These are phyloP conservation scores for Plestiodon gilberti DNA, from an alignment of 2,113 vertebrate genomes.

Conservation along the genomic window DNA sequence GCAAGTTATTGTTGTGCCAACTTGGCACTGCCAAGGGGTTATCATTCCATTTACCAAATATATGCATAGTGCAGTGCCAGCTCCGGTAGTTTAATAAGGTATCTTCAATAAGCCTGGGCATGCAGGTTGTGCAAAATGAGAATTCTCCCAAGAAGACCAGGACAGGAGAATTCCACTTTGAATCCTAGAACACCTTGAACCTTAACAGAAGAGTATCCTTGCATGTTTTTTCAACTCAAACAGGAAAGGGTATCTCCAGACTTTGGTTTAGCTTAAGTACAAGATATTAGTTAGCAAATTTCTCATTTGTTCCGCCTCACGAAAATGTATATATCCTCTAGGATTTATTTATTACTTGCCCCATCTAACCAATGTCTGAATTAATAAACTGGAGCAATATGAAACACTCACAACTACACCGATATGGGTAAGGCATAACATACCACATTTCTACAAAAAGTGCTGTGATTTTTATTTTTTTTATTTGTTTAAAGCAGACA, in stretches of 20 bases:
- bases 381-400: not conserved
- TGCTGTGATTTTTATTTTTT: not conserved
- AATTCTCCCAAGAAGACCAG: not conserved
- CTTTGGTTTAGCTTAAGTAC: not conserved
- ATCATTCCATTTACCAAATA: rapidly evolving
- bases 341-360: too few species aligned
- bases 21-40: too few species aligned
- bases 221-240: not conserved
- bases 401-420: not conserved
- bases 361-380: not conserved
- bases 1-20: too few species aligned
- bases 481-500: too few species aligned
- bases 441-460: not conserved
- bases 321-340: not conserved
- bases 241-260: not conserved
- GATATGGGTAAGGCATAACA: not conserved
- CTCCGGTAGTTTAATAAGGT: not conserved
- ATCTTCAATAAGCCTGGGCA: not conserved
- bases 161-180: not conserved
- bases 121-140: not conserved
- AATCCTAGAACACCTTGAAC: not conserved
- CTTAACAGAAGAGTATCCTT: not conserved
- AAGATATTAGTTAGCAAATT: not conserved
- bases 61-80: not conserved
- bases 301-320: not conserved